These are phyloP conservation scores for Hecatera dysodea DNA, from an alignment of 2,888 invertebrate genomes.

Conservation along the genomic window DNA sequence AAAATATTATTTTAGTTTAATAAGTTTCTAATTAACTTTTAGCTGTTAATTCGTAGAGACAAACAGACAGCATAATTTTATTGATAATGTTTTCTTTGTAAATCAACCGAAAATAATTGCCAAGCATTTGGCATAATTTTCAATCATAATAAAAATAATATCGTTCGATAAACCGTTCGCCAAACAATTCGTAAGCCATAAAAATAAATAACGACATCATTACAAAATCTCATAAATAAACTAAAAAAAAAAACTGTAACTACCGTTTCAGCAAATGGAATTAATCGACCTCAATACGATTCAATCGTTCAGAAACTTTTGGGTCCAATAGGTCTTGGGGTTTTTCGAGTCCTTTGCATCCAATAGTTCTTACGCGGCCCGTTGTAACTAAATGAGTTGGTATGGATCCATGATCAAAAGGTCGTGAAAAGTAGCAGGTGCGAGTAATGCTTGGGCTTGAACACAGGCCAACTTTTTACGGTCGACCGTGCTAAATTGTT, in stretches of 20 bases:
- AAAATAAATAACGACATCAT: constrained; percentile 23
- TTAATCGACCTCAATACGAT: constrained; percentile 45
- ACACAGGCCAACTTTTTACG: neutral
- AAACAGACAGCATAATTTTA: too few relatives aligned
- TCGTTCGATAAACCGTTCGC: too few relatives aligned
- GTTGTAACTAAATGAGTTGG: constrained; percentile 26
- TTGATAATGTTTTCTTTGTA: too few relatives aligned
- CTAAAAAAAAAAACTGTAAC: constrained; percentile 15
- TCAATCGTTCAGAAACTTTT: constrained; percentile 53
- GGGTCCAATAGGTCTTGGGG: neutral
- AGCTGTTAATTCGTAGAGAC: too few relatives aligned
- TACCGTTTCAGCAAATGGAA: constrained; percentile 28
- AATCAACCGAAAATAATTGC: too few relatives aligned
- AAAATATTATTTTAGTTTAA: too few relatives aligned
- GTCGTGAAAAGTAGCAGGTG: constrained; percentile 20
- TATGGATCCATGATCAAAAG: neutral
- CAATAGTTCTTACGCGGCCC: neutral
- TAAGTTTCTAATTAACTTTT: too few relatives aligned
- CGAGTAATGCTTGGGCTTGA: neutral
- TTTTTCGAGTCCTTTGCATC: constrained; percentile 7
- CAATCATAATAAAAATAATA: too few relatives aligned
- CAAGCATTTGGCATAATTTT: too few relatives aligned
- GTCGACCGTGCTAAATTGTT: neutral
- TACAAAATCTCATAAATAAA: constrained; percentile 26
- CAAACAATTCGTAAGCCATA: constrained; percentile 18